Percentiles rank a stretch among this genome's conserved stretches.
Conservation (phyloP, 30 jellyfish, hydroid and myxozoan species). For the Aurelia sp. region DNA sequence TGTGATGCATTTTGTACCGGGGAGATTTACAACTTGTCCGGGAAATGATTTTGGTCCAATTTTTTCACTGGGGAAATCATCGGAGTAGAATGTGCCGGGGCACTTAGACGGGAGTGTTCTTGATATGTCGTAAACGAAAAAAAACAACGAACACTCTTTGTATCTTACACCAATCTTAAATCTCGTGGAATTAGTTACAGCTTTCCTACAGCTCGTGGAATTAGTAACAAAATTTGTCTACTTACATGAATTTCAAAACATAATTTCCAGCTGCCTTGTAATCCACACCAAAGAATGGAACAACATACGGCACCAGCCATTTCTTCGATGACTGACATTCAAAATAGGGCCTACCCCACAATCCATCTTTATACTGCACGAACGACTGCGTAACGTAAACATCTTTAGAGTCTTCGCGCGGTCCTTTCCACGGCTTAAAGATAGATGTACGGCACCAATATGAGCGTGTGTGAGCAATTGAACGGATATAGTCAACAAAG, state of each 20-base stretch:
- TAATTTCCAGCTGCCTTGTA: conserved; percentile 4
- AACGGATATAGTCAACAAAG: conserved; percentile 16
- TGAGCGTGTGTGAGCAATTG: conserved; percentile 2
- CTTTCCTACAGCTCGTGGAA: too few relatives aligned
- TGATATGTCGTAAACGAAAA: too few relatives aligned
- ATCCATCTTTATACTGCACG: conserved; percentile 46
- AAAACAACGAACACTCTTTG: too few relatives aligned
- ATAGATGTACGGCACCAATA: conserved; percentile 31
- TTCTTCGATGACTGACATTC: conserved; percentile 43
- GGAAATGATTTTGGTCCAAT: too few relatives aligned
- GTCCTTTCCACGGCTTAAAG: conserved; percentile 20
- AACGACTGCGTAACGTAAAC: conserved; percentile 17
- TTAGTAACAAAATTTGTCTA: not conserved
- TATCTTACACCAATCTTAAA: too few relatives aligned
- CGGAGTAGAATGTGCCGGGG: too few relatives aligned
- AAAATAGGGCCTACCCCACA: conserved; percentile 74
- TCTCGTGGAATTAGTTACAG: too few relatives aligned
- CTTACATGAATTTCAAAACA: conserved; percentile 32
- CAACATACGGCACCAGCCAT: conserved; percentile 56
- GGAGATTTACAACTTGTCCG: too few relatives aligned
- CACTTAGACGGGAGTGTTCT: too few relatives aligned
- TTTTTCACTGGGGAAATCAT: too few relatives aligned
- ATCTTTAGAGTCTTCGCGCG: not conserved
- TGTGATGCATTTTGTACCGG: too few relatives aligned
- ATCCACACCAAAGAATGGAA: conserved; percentile 33